Percentiles rank a stretch among this genome's conserved stretches.
phyloP scores from a whole-genome alignment of 2,113 vertebrate genomes.

The Lampris incognitus region DNA sequence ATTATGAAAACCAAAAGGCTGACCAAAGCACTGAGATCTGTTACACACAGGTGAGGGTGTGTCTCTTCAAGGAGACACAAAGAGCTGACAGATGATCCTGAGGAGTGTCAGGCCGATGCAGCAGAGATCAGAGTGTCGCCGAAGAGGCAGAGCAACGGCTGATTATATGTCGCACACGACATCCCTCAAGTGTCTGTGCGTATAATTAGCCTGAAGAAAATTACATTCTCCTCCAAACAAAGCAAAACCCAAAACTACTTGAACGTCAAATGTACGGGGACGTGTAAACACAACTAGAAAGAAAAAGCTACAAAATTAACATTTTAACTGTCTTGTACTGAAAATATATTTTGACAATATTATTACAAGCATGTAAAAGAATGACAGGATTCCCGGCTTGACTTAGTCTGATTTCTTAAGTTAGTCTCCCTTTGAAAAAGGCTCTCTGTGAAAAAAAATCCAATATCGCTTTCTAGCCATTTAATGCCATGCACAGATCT shows the following conservation, averaged over 20 bases:
- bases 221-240: conserved; percentile 55
- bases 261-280: neutral
- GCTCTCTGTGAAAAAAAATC: conserved; percentile 39
- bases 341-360: neutral
- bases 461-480: conserved; percentile 19
- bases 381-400: too few relatives aligned
- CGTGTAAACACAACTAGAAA: conserved; percentile 21
- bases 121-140: conserved; percentile 45
- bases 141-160: conserved; percentile 28
- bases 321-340: conserved; percentile 4
- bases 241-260: conserved; percentile 36
- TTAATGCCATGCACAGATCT: conserved; percentile 35
- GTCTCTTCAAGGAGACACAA: conserved; percentile 40
- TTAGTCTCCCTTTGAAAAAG: conserved; percentile 23
- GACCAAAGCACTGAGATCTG: conserved; percentile 43
- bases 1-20: conserved; percentile 54
- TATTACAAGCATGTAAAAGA: too few relatives aligned
- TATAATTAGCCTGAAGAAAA: conserved; percentile 61
- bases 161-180: conserved; percentile 50
- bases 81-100: conserved; percentile 11
- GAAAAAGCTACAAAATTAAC: neutral
- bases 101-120: neutral
- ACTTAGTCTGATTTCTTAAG: conserved; percentile 13
- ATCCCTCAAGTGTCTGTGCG: conserved; percentile 30
- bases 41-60: conserved; percentile 63